Base-by-base conservation (phyloP, 2,888 invertebrate genomes). In the Sussaba pulchella region DNA sequence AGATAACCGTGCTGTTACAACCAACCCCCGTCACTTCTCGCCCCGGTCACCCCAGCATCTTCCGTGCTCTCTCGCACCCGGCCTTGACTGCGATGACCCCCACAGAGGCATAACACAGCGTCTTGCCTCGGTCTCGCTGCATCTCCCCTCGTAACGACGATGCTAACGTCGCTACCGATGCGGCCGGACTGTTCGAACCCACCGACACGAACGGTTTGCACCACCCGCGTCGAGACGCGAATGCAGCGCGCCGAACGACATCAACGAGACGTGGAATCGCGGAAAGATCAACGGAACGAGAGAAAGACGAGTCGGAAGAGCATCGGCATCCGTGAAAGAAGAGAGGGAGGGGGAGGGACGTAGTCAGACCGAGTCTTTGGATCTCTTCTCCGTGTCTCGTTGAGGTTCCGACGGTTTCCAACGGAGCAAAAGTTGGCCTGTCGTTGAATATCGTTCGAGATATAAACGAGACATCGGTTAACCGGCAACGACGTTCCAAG, bases 201-300 rank as follows among this genome's bases (percentile, higher is more conserved):
- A 50, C 47, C 57, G 47, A 47, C 31, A 67, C 41, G 45, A 73
- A 61, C 61, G 24, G 63, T 54, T 63, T 21, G 43, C 24, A 54
- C 78, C 78, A 78, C 73, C 78, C 78, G 78, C 73, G 63, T 74
- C 26, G 73, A 54, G 52, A 61, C 64, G 73, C 73, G 31, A n/a
- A n/a, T n/a, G 52, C 26, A 39, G 47, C 72, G 67, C 67, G 67
- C 61, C 73, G 4, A 74, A 57, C 57, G 69, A 74, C 77, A 21
- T 47, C 57, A 70, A 47, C 64, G 63, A 47, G 47, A 59, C 36
- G 66, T 39, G 6, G 66, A 39, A 14, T 17, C 45, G 69, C 14
- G 54, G 52, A 26, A 31, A 72, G 50, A 72, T 73, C 72, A 67
- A 67, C 72, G 26, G 41, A 43, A 54, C 12, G 52, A 61, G 19